phyloP scores from a whole-genome alignment of 1,140 invertebrate genomes.

The Drosophila gunungcola region DNA sequence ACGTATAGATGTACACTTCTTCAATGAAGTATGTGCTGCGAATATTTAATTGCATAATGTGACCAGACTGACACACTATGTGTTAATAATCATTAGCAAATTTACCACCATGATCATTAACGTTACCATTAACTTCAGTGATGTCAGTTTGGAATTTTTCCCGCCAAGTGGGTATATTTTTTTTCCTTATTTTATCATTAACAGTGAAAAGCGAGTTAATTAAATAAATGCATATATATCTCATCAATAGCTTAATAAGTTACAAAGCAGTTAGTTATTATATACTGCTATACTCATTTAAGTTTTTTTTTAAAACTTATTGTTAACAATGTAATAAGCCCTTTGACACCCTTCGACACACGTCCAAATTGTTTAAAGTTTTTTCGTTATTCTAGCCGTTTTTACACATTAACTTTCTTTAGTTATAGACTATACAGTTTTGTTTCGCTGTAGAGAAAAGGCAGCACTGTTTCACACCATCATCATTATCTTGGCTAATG shows the following conservation, averaged over 20 bases:
- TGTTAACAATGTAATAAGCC: no score
- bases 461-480: constrained; percentile 40
- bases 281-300: not conserved
- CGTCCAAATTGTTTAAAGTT: no score
- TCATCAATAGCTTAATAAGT: not conserved
- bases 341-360: no score
- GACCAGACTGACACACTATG: constrained; percentile 39
- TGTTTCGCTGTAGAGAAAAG: not conserved
- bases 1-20: constrained; percentile 4
- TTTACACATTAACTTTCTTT: not conserved
- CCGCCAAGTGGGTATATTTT: not conserved
- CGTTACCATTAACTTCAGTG: constrained; percentile 8
- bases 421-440: not conserved
- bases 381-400: not conserved
- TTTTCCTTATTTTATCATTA: not conserved
- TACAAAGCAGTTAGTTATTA: no score
- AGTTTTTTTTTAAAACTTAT: not conserved
- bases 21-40: constrained; percentile 43
- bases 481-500: constrained; percentile 50
- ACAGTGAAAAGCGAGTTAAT: not conserved
- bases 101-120: constrained; percentile 17
- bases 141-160: not conserved
- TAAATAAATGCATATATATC: not conserved
- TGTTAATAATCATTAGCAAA: constrained; percentile 35
- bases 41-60: constrained; percentile 69